A percentile compares a stretch with the other conserved stretches of the same genome.
Evolutionary conservation across 2,888 invertebrate species (phyloP).

Genomic region (Netelia virgata): DNA sequence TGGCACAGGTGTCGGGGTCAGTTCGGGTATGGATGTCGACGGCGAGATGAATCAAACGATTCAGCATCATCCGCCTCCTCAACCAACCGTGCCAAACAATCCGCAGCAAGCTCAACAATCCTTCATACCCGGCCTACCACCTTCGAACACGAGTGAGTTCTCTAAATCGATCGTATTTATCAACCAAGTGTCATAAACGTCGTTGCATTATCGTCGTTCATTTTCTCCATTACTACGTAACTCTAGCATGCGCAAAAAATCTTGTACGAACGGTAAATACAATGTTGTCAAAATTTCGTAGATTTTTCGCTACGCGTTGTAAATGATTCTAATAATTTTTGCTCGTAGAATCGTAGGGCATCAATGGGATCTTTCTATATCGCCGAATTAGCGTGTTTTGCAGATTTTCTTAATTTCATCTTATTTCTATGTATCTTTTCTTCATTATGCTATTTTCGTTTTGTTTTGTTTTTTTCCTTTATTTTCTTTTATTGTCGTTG

Average conservation of each 20-base stretch:
- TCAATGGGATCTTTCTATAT: background rate
- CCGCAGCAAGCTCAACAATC: slow-evolving; percentile 85
- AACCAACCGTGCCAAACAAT: slow-evolving; percentile 79
- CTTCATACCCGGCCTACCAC: slow-evolving; percentile 80
- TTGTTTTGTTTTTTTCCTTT: slow-evolving; percentile 55
- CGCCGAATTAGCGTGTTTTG: slow-evolving; percentile 3
- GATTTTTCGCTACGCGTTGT: background rate
- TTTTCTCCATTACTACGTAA: slow-evolving; percentile 17
- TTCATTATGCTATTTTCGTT: slow-evolving; percentile 56
- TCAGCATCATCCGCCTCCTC: slow-evolving; percentile 89
- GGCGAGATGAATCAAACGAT: slow-evolving; percentile 89
- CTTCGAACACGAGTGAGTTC: slow-evolving; percentile 80
- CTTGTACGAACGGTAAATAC: background rate
- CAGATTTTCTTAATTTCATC: slow-evolving; percentile 4
- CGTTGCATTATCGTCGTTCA: slow-evolving; percentile 46
- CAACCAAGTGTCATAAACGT: slow-evolving; percentile 20
- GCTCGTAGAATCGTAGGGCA: slow-evolving; percentile 13
- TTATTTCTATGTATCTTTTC: slow-evolving; percentile 27
- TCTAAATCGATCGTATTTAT: background rate
- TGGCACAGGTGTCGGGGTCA: slow-evolving; percentile 84
- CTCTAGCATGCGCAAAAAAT: slow-evolving; percentile 19
- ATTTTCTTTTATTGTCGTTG: slow-evolving; percentile 75
- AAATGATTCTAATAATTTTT: slow-evolving; percentile 1
- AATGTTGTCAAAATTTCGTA: background rate
- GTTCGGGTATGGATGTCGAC: slow-evolving; percentile 87